These are phyloP conservation scores for Crioceris asparagi DNA, from an alignment of 2,888 invertebrate species.

Conservation along the genomic window DNA sequence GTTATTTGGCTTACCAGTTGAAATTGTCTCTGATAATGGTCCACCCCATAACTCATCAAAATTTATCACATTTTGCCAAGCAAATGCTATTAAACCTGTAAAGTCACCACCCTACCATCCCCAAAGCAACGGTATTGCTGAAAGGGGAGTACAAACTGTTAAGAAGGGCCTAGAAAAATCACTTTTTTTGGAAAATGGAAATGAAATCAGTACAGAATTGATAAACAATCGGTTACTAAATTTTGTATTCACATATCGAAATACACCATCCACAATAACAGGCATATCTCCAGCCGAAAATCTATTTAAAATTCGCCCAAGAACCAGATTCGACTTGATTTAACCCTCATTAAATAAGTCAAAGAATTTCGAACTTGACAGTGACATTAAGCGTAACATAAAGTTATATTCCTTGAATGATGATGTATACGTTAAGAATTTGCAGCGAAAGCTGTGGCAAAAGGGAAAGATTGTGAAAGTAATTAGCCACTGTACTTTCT, in stretches of 20 bases:
- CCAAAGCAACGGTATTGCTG: conserved; percentile 17
- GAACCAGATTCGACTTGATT: conserved; percentile 12
- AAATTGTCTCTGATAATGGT: conserved; percentile 19
- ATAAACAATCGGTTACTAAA: no score
- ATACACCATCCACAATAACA: no score
- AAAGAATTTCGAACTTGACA: background rate
- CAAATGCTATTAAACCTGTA: conserved; percentile 19
- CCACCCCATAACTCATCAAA: conserved; percentile 17
- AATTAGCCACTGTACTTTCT: no score
- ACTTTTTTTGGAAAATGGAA: no score
- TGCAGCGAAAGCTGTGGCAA: conserved; percentile 4
- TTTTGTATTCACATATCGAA: no score
- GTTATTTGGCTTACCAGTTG: conserved; percentile 16
- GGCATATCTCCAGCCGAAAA: conserved; percentile 4
- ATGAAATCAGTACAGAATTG: no score
- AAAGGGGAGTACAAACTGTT: conserved; percentile 17
- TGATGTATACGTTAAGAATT: conserved; percentile 8
- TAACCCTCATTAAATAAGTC: conserved; percentile 4
- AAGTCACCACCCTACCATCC: conserved; percentile 20
- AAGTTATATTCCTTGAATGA: no score
- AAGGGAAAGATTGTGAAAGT: no score
- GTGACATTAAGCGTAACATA: no score
- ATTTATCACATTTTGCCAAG: conserved; percentile 18
- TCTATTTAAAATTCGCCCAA: conserved; percentile 10
- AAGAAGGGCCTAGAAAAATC: conserved; percentile 14